Conservation (phyloP, 2,113 vertebrate species). For the Arothron firmamentum region DNA sequence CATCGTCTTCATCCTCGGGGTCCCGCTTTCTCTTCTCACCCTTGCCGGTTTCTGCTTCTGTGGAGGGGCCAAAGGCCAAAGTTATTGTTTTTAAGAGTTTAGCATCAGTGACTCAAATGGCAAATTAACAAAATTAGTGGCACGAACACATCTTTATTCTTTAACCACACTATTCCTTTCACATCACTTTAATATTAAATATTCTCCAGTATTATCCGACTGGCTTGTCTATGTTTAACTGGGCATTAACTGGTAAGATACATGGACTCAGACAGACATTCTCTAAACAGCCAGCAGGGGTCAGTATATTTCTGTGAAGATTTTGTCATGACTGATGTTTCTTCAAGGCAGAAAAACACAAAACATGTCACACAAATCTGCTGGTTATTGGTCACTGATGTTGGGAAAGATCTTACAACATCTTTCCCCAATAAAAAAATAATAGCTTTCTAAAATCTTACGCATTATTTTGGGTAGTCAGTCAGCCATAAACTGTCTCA, state of each 20-base stretch:
- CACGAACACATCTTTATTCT: not conserved
- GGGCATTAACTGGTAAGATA: not conserved
- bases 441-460: not conserved
- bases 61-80: not conserved
- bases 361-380: no score
- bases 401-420: not conserved
- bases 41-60: conserved; percentile 78
- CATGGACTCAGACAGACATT: no score
- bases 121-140: not conserved
- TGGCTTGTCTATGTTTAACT: not conserved
- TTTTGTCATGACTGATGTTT: not conserved
- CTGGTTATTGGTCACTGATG: no score
- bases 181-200: not conserved
- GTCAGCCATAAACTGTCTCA: no score
- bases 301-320: not conserved
- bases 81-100: not conserved
- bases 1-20: conserved; percentile 84
- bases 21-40: conserved; percentile 91
- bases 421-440: not conserved
- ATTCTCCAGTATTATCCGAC: no score
- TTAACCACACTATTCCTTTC: not conserved
- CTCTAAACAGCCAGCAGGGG: conserved; percentile 3
- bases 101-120: no score
- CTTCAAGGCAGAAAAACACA: not conserved
- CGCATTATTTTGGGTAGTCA: no score